Base-by-base conservation (phyloP, 2,113 vertebrate species). In the Carassius auratus region DNA sequence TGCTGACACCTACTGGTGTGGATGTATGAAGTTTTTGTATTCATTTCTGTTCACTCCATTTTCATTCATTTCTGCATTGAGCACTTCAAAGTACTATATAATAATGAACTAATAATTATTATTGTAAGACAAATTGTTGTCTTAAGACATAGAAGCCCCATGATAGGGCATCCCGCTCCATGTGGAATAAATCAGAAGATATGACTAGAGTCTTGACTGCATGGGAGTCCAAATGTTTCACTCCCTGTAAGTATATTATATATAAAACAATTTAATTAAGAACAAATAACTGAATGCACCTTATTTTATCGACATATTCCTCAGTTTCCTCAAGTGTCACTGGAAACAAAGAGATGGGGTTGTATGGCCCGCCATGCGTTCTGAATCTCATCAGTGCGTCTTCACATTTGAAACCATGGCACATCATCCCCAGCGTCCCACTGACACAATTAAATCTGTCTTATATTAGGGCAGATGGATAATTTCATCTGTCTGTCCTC, bases 391-490 rank as follows among this genome's bases (percentile, higher is more conserved):
- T 69, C 62, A 66, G 42, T 50, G n/a, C 64, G 45, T 59, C 8
- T 68, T 64, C 86, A 73, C 33, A 21, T 83, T 42, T 64, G 26
- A 82, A 84, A 68, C 83, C 76, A 64, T 19, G 42, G 66, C 66
- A 36, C 45, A 19, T 23, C 45, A 38, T 83, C 78, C 75, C 76
- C 33, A 57, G 87, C 92, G 92, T 88, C 89, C 89, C 90, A 90
- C 75, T 93, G 93, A 94, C 93, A 93, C 91, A 91, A 86, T 91
- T 93, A 89, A 79, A 85, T 89, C 86, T 45, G 42, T 87, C 88
- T 91, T 79, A 13, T 86, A 91, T 73, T 86, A 88, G 86, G 89
- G 89, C 91, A 91, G 79, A 86, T 81, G 83, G 82, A 87, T 86
- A 83, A 62, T 75, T 50, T 64, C 23, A 68, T 81, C 77, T 59